These are phyloP conservation scores for Samia ricini DNA, from an alignment of 1,140 invertebrate species.

Conservation along the genomic window DNA sequence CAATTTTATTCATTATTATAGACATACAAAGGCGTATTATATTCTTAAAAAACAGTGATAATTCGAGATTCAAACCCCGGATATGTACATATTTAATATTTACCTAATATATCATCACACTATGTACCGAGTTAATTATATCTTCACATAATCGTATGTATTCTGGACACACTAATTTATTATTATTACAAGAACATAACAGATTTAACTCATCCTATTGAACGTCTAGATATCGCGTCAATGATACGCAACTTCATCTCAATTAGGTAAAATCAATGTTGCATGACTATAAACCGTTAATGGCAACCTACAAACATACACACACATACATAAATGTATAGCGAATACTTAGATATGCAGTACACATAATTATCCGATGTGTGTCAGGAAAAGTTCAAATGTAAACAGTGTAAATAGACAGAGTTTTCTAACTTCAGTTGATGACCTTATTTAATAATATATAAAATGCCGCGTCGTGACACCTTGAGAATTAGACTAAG, in stretches of 20 bases:
- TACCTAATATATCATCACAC: no score
- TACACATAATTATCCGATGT: background rate
- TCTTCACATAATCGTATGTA: background rate
- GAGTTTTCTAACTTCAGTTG: no score
- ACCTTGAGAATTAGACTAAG: no score
- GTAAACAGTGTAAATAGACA: background rate
- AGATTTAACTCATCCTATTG: background rate
- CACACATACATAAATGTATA: conserved; percentile 18
- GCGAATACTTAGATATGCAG: background rate
- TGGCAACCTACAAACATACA: conserved; percentile 52
- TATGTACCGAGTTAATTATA: no score
- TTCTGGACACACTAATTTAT: background rate
- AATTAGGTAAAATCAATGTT: conserved; percentile 46
- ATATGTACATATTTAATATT: no score
- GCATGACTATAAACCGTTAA: conserved; percentile 55
- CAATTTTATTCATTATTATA: no score
- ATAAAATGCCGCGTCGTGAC: no score
- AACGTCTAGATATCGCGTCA: background rate
- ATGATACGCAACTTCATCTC: conserved; percentile 18
- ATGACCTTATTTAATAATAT: no score
- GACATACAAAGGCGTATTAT: no score
- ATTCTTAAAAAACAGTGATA: no score
- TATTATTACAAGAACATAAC: background rate
- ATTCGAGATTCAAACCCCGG: no score
- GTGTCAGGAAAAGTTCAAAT: background rate